Evolutionary conservation across 2,888 invertebrate species (phyloP).

Genomic region (Cecidostiba fungosa): DNA sequence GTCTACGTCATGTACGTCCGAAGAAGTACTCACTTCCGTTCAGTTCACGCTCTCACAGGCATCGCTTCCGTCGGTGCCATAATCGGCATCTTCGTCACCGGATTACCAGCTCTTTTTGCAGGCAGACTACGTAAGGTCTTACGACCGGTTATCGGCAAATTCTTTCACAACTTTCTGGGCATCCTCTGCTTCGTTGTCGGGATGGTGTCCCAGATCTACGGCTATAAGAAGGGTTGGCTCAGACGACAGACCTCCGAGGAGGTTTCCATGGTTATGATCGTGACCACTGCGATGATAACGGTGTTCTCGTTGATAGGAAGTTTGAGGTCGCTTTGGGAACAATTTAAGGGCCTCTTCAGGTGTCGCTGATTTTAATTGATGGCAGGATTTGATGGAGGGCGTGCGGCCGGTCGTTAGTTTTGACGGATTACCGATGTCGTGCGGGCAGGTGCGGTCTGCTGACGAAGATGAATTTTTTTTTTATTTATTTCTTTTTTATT

Average conservation of each 20-base stretch:
- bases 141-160: conserved; percentile 81
- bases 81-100: conserved; percentile 80
- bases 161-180: conserved; percentile 82
- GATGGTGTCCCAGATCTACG: conserved; percentile 78
- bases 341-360: conserved; percentile 30
- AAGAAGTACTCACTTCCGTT: conserved; percentile 74
- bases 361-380: conserved; percentile 24
- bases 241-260: background rate
- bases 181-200: conserved; percentile 81
- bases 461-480: background rate
- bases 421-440: background rate
- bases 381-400: background rate
- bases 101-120: conserved; percentile 82
- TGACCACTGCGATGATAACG: conserved; percentile 63
- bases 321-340: conserved; percentile 66
- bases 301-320: conserved; percentile 70
- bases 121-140: conserved; percentile 81
- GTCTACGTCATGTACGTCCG: conserved; percentile 79
- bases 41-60: conserved; percentile 72
- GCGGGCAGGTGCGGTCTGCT: background rate
- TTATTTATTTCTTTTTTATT: background rate
- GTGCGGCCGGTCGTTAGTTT: background rate
- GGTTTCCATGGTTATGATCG: conserved; percentile 63
- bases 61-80: conserved; percentile 81
- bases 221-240: conserved; percentile 70